Base-by-base conservation (phyloP, 1,140 invertebrate genomes). In the Oedothorax gibbosus region DNA sequence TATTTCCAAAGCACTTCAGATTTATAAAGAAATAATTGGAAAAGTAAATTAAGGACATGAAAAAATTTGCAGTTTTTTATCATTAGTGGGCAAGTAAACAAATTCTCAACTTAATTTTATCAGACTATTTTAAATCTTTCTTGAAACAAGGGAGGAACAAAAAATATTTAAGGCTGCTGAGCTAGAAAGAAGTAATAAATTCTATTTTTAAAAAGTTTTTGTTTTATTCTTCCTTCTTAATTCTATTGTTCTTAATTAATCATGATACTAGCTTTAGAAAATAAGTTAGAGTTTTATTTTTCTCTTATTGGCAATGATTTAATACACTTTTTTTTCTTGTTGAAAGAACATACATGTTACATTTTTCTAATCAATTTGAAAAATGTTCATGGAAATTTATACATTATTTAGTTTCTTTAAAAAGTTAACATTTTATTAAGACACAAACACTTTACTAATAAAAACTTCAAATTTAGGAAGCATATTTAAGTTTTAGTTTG, bases 21-120 rank as follows among this genome's bases (percentile, higher is more conserved):
- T 7, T 18, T 15, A 65, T 50, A 11, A 65, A 77, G 51, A 57
- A 49, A 51, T 64, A 35, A 75, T 49, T 18, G 7, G 10, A 57
- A 20, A 15, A 9, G 66, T 66, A 20, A 60, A 62, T 14, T 15
- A 68, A 60, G 54, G 60, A 71, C 69, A 68, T 64, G 49, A 79
- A 51, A 15, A 18, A 65, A 65, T 21, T 71, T 68, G 71, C 78
- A 71, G 20, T 68, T 79, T 66, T 79, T 79, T 65, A n/a, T 56
- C 10, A 21, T 66, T 66, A 53, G 9, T 21, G 50, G 15, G 56
- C 14, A 71, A 81, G 54, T 14, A 54, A 81, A 71, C 66, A 68
- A 71, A 71, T 71, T 81, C 78, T 71, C 71, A 71, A 81, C 66
- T 71, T 81, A 69, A 65, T 81, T 81, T 68, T 69, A 81, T 81